A percentile compares a stretch with the other conserved stretches of the same genome.
These are phyloP conservation scores for Lycaon pictus DNA, from an alignment of 2,113 vertebrate species.

Conservation along the genomic window DNA sequence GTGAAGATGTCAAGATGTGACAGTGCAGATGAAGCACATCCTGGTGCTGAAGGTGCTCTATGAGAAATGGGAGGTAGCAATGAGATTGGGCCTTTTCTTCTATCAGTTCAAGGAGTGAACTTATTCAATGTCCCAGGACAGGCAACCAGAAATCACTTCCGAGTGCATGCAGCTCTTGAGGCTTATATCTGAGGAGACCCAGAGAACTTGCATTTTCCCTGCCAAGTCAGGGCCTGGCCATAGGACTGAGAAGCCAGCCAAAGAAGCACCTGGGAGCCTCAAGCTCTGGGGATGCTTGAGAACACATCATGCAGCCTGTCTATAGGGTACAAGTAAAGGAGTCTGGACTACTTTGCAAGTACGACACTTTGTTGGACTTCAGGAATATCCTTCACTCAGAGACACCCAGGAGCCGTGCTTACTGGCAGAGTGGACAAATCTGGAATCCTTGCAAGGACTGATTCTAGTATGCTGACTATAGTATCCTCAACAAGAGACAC, in stretches of 20 bases:
- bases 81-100: background rate
- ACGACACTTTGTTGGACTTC: accelerated
- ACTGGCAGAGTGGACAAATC: background rate
- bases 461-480: background rate
- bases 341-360: background rate
- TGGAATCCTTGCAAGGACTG: background rate
- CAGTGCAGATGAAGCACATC: background rate
- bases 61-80: background rate
- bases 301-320: background rate
- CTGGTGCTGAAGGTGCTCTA: background rate
- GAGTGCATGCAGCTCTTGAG: background rate
- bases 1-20: background rate
- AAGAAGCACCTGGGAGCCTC: background rate
- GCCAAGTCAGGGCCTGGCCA: background rate
- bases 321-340: background rate
- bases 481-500: background rate
- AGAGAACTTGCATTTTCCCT: background rate
- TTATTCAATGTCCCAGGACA: background rate
- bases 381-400: background rate
- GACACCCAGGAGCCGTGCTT: background rate
- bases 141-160: background rate
- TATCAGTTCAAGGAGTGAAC: background rate
- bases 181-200: background rate
- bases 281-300: background rate
- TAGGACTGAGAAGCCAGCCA: background rate